Evolutionary conservation across 2,888 invertebrate genomes (phyloP), one percentile per base, ranked within the genome.

Genomic region (Noctua janthe): DNA sequence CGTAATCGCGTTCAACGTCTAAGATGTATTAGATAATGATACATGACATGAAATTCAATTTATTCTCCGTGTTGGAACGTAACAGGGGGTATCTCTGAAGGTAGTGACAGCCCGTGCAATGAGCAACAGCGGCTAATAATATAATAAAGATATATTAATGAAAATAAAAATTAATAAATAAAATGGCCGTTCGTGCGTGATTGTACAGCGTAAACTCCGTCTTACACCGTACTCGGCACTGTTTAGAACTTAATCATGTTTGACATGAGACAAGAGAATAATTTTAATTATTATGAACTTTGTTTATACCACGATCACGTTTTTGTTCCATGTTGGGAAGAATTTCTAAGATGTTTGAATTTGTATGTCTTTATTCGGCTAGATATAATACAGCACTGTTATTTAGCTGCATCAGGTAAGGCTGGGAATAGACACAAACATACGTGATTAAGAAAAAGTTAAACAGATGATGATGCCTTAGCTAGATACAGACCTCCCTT

Each of bases 71-170:
- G 81, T 69, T 71, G 39, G 69, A 72, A 66, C 59, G 76, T 76
- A 69, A 78, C 69, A 78, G 73, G 67, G 74, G 74, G 66, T 62
- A 81, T 76, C 62, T 82, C 56, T 64, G 49, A 51, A 73, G 71
- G 69, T 79, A 77, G 83, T 89, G 89, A 88, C 88, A 86, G 86
- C 72, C 86, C 87, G 87, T 90, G 86, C 86, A 90, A 91, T 87
- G 80, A 85, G 73, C 85, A 85, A 77, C 84, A 85, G 74, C 83
- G 70, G 74, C 71, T 81, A 75, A 79, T 84, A 76, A 73, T 78
- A 64, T 81, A 77, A 88, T 82, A 84, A 78, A 84, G 77, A 81
- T 71, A 81, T 82, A 86, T 84, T 86, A 39, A 43, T 43, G 74
- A 29, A 29, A 29, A 29, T 29, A 29, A 29, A 29, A 29, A 29